Evolutionary conservation across 2,113 vertebrate species (phyloP).

Genomic region (Smithornis capensis): DNA sequence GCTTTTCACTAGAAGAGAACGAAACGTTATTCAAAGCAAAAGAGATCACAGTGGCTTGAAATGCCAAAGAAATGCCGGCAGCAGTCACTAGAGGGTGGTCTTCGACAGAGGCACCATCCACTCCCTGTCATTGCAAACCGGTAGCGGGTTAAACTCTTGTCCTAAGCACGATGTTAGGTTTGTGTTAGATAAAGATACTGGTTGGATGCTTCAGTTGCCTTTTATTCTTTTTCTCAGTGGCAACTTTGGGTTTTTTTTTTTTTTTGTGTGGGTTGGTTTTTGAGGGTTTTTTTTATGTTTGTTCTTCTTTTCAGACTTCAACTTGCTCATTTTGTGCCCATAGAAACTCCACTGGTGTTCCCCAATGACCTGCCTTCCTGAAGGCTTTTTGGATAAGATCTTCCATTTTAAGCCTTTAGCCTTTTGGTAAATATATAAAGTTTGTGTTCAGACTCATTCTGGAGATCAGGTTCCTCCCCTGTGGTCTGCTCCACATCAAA

Average conservation of each 20-base stretch:
- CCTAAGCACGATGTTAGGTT: not conserved
- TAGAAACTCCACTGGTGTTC: not conserved
- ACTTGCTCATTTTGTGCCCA: not conserved
- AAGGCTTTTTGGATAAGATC: not conserved
- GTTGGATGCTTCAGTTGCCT: not conserved
- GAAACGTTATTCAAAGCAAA: not conserved
- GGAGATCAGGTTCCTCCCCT: not conserved
- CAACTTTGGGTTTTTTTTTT: not conserved
- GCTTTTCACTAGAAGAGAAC: not conserved
- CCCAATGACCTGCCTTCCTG: not conserved
- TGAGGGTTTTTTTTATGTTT: not conserved
- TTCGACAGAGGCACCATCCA: not conserved
- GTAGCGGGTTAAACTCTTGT: not conserved
- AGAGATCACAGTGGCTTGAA: not conserved
- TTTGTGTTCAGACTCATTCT: not conserved
- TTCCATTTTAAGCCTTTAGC: not conserved
- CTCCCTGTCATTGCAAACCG: not conserved
- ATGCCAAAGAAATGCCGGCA: not conserved
- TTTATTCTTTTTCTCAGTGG: not conserved
- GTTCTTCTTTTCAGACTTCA: not conserved
- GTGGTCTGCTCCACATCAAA: not conserved
- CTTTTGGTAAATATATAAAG: not conserved
- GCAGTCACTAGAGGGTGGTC: constrained; percentile 16
- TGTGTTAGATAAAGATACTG: not conserved
- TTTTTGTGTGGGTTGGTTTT: too few relatives aligned